These are phyloP conservation scores for Nephotettix cincticeps DNA, from an alignment of 1,140 invertebrate genomes.

Conservation along the genomic window DNA sequence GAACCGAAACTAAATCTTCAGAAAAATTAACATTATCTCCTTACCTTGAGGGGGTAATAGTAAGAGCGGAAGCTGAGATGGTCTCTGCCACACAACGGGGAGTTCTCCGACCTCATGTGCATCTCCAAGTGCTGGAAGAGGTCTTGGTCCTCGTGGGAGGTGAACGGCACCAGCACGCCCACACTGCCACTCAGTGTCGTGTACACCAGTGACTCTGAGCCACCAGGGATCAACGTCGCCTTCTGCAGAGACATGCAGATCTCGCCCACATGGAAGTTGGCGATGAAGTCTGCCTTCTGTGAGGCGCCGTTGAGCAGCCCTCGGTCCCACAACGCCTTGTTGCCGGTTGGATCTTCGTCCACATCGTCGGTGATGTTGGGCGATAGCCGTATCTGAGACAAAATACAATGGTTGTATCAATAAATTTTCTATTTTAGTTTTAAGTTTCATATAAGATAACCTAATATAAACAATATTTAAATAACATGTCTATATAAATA, in stretches of 20 bases:
- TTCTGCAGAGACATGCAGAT: slow-evolving; percentile 87
- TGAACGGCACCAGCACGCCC: slow-evolving; percentile 96
- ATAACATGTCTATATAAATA: too few relatives aligned
- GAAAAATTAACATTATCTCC: too few relatives aligned
- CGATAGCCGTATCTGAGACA: slow-evolving; percentile 72
- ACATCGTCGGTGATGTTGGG: slow-evolving; percentile 93
- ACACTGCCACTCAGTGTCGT: slow-evolving; percentile 94
- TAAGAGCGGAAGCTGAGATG: slow-evolving; percentile 97
- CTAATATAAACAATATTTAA: too few relatives aligned
- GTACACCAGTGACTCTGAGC: slow-evolving; percentile 94
- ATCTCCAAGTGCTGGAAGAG: slow-evolving; percentile 99
- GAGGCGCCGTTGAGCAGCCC: slow-evolving; percentile 95
- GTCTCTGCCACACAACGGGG: slow-evolving; percentile 94
- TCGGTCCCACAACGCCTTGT: slow-evolving; percentile 97
- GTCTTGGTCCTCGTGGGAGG: slow-evolving; percentile 97
- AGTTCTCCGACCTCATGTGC: slow-evolving; percentile 98
- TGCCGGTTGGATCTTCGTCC: slow-evolving; percentile 98
- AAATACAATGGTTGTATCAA: too few relatives aligned
- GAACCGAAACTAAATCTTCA: too few relatives aligned
- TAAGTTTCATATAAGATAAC: too few relatives aligned
- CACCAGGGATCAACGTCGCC: slow-evolving; percentile 95
- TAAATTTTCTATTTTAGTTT: too few relatives aligned
- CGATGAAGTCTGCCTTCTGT: slow-evolving; percentile 92
- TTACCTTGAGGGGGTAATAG: slow-evolving; percentile 95
- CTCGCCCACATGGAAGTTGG: slow-evolving; percentile 96